These are phyloP conservation scores for Magallana nippona DNA, from an alignment of 2,888 invertebrate genomes.

Conservation along the genomic window DNA sequence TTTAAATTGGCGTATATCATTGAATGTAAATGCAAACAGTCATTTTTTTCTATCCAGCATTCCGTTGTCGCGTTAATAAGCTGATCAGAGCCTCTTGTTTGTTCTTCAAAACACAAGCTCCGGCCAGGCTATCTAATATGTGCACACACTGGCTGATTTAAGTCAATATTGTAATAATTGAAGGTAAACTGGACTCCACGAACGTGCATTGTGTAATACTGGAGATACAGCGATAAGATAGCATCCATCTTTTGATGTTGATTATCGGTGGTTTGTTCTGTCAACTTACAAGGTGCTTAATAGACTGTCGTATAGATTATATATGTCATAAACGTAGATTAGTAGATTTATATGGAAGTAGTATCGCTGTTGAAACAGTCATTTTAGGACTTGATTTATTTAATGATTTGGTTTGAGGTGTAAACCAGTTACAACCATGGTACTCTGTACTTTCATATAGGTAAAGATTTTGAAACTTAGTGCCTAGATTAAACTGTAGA, in stretches of 20 bases:
- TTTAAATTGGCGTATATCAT: slow-evolving; percentile 33
- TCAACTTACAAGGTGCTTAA: slow-evolving; percentile 21
- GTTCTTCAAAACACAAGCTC: background rate
- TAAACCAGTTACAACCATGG: no score
- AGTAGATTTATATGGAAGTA: background rate
- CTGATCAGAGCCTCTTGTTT: slow-evolving; percentile 11
- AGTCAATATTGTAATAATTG: slow-evolving; percentile 26
- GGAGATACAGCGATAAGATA: slow-evolving; percentile 18
- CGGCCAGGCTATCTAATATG: background rate
- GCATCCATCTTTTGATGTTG: slow-evolving; percentile 24
- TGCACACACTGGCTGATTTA: slow-evolving; percentile 1
- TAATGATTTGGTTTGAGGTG: background rate
- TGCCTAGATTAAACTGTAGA: no score
- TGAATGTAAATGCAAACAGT: slow-evolving; percentile 25
- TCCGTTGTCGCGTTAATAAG: slow-evolving; percentile 26
- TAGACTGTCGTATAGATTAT: slow-evolving; percentile 7
- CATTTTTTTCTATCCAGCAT: slow-evolving; percentile 14
- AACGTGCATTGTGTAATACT: background rate
- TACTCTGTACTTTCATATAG: no score
- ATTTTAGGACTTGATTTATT: background rate
- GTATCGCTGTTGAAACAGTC: no score
- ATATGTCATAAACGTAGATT: slow-evolving; percentile 9
- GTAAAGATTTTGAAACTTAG: no score
- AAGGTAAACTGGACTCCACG: slow-evolving; percentile 12
- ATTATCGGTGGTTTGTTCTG: background rate